Conservation (phyloP, 2,113 vertebrate genomes). For the Stercorarius parasiticus region DNA sequence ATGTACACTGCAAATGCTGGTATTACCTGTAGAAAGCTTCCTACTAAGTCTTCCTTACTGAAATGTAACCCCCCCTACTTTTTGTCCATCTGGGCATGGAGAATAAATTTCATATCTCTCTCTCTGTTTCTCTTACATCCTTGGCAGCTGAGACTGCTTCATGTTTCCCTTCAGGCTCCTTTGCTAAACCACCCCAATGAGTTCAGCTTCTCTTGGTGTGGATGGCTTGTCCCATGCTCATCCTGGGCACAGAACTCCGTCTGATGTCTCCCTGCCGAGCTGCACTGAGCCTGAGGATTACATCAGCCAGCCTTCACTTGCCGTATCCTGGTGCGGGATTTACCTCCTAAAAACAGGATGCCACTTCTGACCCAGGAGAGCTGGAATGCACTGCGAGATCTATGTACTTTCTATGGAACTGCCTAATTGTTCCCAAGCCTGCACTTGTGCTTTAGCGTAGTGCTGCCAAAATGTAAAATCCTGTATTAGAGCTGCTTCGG, state of each 20-base stretch:
- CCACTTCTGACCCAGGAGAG: neutral
- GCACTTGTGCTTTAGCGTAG: neutral
- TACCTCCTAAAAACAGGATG: neutral
- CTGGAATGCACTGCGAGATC: neutral
- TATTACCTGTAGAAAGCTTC: neutral
- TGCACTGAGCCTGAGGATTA: neutral
- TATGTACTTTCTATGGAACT: neutral
- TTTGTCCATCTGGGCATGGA: neutral
- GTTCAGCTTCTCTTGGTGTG: neutral
- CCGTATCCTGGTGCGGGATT: neutral
- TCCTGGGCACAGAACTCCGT: neutral
- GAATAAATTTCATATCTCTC: neutral
- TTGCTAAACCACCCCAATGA: neutral
- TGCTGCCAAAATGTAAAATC: neutral
- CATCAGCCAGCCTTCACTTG: neutral
- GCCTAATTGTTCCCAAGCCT: neutral
- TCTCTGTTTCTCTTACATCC: neutral
- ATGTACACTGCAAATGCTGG: neutral
- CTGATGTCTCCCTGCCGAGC: neutral
- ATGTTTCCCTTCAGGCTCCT: neutral
- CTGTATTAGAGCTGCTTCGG: neutral
- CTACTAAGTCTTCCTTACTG: neutral
- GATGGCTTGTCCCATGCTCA: neutral
- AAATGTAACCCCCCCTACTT: neutral
- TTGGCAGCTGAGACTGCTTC: neutral